Evolutionary conservation across 2,113 vertebrate genomes (phyloP), one percentile per base, ranked within the genome.

Genomic region (Malaclemys terrapin): DNA sequence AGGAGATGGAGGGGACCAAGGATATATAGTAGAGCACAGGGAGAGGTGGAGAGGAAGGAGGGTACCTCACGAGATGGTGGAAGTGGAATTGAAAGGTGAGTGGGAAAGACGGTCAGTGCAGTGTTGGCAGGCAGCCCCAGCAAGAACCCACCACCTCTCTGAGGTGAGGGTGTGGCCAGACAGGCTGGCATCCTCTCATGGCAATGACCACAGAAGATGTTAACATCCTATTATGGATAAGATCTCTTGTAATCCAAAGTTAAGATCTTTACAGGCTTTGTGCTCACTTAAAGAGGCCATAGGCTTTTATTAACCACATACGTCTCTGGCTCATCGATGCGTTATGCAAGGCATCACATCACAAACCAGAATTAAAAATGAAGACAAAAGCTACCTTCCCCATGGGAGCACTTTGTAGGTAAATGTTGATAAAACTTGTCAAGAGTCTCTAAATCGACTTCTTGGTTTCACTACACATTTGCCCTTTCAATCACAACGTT

Each of bases 361-460:
- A 2, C 0, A 87, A 89, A 42, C 45, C 75, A 49, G 82, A 65
- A 75, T 4, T 45, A 95, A 90, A 95, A 92, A 82, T 56, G 7
- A n/a, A 92, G 83, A 65, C 38, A 89, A 94, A 59, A 95, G 82
- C 83, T 92, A 59, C 89, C 24, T 88, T 95, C 57, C 95, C 89
- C 65, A 22, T 0, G n/a, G 85, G 96, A 97, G 65, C 57, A 82
- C n/a, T 96, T 96, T 50, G 90, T 93, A 11, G 4, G 72, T 78
- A 54, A 57, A 22, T 89, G 90, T 95, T 96, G 95, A 96, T 91
- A 91, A 93, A 95, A 96, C 49, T 45, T 85, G 95, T 95, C 94
- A 96, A 95, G 96, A 88, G 78, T 92, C 90, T 91, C 83, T 91
- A 89, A 97, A 97, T 84, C 84, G 90, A 95, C 85, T 96, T 95